Evolutionary conservation across 1,140 invertebrate species (phyloP).

Genomic region (Caenorhabditis briggsae): DNA sequence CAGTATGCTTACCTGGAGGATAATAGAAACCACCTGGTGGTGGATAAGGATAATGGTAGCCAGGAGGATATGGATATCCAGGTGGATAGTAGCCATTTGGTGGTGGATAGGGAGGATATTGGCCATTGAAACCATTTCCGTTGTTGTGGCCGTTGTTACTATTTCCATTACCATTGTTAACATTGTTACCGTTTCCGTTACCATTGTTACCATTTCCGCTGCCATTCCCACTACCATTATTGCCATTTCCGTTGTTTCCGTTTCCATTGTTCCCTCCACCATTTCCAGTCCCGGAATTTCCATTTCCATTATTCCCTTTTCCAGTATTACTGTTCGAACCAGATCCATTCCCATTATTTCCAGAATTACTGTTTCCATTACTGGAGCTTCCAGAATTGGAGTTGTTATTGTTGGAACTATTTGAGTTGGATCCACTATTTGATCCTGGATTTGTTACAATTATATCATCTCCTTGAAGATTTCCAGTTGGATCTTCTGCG

Average conservation of each 20-base stretch:
- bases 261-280: neutral
- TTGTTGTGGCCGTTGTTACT: neutral
- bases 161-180: neutral
- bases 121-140: conserved; percentile 24
- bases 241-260: neutral
- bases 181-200: conserved; percentile 12
- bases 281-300: neutral
- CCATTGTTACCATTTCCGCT: neutral
- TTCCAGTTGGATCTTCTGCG: neutral
- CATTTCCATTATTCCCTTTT: neutral
- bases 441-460: neutral
- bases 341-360: neutral
- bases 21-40: conserved; percentile 14
- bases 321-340: conserved; percentile 4
- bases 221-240: neutral
- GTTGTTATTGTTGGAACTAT: neutral
- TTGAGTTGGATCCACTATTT: neutral
- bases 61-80: conserved; percentile 21
- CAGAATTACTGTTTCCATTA: conserved; percentile 2
- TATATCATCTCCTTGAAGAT: neutral
- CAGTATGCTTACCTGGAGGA: neutral
- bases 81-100: conserved; percentile 28
- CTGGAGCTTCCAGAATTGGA: neutral
- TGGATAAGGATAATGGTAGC: neutral
- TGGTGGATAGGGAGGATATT: conserved; percentile 4